Evolutionary conservation across 2,797 vertebrate species (phyloP).

Genomic region (Epinephelus awoara): DNA sequence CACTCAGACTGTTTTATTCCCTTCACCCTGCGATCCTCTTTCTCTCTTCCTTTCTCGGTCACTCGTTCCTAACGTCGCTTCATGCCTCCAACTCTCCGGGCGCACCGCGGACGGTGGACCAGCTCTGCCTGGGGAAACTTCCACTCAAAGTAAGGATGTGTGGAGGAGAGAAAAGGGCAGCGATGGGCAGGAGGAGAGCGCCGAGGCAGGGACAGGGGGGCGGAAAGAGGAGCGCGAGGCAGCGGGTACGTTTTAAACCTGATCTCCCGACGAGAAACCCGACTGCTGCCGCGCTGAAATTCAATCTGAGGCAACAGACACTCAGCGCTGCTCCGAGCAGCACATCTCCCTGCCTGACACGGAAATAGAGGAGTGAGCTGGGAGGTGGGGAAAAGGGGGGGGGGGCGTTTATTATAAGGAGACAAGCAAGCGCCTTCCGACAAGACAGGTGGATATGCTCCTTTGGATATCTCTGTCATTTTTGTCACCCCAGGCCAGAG

Average conservation of each 20-base stretch:
- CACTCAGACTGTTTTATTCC: conserved; percentile 15
- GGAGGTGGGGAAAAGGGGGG: neutral
- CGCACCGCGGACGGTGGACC: conserved; percentile 29
- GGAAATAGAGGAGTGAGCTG: conserved; percentile 1
- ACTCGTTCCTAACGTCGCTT: conserved; percentile 33
- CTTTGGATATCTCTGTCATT: conserved; percentile 8
- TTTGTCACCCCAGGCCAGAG: conserved; percentile 9
- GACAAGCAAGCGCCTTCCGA: conserved; percentile 5
- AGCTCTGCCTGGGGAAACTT: conserved; percentile 43
- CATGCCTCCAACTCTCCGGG: conserved; percentile 44
- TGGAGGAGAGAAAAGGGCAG: neutral
- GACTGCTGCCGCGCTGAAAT: conserved; percentile 57
- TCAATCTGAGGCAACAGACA: conserved; percentile 62
- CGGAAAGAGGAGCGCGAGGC: neutral
- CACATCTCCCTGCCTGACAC: conserved; percentile 23
- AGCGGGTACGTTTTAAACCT: conserved; percentile 30
- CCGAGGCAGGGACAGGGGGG: neutral
- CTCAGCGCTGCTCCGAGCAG: conserved; percentile 41
- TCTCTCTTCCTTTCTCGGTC: neutral
- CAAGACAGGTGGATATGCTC: conserved; percentile 43
- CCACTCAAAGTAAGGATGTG: conserved; percentile 47
- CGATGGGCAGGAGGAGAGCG: neutral
- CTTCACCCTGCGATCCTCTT: conserved; percentile 1
- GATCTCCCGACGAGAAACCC: conserved; percentile 64
- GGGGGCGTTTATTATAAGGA: conserved; percentile 7